Evolutionary conservation across 2,113 vertebrate species (phyloP).

Genomic region (Strix aluco): DNA sequence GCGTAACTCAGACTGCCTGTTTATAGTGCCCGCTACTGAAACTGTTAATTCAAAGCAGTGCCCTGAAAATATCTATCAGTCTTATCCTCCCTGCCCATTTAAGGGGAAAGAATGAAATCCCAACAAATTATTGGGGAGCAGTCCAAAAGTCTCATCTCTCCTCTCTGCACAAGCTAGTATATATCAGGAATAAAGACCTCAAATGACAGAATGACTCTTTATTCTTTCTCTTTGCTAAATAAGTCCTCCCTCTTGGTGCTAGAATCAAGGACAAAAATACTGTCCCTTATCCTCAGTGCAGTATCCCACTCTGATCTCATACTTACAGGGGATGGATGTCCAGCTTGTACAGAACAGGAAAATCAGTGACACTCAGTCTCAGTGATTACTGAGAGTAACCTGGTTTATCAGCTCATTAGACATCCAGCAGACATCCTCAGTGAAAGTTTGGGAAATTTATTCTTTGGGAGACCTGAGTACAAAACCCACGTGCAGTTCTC

Average conservation of each 20-base stretch:
- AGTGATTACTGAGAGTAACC: neutral
- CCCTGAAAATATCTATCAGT: neutral
- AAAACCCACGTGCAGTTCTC: neutral
- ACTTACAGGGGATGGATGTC: neutral
- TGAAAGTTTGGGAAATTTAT: neutral
- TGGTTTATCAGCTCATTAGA: neutral
- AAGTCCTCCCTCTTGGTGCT: neutral
- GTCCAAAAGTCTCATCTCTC: slow-evolving; percentile 21
- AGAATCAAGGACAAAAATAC: neutral
- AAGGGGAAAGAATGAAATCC: slow-evolving; percentile 52
- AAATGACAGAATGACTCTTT: neutral
- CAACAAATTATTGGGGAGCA: neutral
- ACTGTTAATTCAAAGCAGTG: slow-evolving; percentile 20
- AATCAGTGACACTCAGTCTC: neutral
- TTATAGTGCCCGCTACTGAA: slow-evolving; percentile 14
- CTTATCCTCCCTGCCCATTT: slow-evolving; percentile 13
- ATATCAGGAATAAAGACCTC: neutral
- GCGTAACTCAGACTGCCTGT: neutral
- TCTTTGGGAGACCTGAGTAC: neutral
- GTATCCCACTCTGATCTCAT: neutral
- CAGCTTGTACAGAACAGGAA: neutral
- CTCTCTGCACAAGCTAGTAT: neutral
- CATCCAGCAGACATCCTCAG: neutral
- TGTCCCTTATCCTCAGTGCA: neutral
- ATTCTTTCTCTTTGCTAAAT: neutral